phyloP scores from a whole-genome alignment of 2,797 vertebrate species.

The Sebastes trivittatus region DNA sequence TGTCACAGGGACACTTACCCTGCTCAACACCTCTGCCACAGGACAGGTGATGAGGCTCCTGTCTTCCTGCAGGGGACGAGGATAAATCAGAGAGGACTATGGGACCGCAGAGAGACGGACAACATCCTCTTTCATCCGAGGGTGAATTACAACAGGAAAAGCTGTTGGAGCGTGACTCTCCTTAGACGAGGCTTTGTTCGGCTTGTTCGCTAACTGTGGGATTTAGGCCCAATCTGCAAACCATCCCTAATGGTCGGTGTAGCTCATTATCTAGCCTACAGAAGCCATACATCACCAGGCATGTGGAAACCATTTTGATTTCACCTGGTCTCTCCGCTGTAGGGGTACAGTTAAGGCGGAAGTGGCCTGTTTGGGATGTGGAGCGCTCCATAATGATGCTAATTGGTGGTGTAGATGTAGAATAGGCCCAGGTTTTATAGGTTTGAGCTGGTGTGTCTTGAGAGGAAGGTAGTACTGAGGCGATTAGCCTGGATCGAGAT shows the following conservation, averaged over 20 bases:
- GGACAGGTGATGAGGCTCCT: conserved; percentile 47
- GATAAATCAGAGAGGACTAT: conserved; percentile 34
- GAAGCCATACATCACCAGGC: conserved; percentile 51
- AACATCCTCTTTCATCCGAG: conserved; percentile 50
- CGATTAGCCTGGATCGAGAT: conserved; percentile 32
- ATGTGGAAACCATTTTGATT: conserved; percentile 66
- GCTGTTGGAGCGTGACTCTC: conserved; percentile 32
- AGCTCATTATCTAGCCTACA: conserved; percentile 50
- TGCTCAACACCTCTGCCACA: conserved; percentile 54
- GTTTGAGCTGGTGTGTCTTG: neutral
- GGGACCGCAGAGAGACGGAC: conserved; percentile 25
- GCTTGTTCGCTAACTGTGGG: conserved; percentile 33
- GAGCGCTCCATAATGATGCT: conserved; percentile 18
- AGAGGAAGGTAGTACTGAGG: conserved; percentile 18
- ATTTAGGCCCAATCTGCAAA: conserved; percentile 43
- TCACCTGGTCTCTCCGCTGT: conserved; percentile 31
- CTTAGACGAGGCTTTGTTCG: conserved; percentile 45
- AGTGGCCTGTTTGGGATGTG: conserved; percentile 29
- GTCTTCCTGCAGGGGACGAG: conserved; percentile 41
- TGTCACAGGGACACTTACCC: conserved; percentile 60
- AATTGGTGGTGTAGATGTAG: conserved; percentile 40
- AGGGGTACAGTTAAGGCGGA: conserved; percentile 36
- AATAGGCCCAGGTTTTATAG: conserved; percentile 22
- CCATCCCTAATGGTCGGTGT: conserved; percentile 23
- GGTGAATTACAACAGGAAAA: conserved; percentile 57